Evolutionary conservation across 2,797 vertebrate genomes (phyloP).

Genomic region (Pangasius krempfi): DNA sequence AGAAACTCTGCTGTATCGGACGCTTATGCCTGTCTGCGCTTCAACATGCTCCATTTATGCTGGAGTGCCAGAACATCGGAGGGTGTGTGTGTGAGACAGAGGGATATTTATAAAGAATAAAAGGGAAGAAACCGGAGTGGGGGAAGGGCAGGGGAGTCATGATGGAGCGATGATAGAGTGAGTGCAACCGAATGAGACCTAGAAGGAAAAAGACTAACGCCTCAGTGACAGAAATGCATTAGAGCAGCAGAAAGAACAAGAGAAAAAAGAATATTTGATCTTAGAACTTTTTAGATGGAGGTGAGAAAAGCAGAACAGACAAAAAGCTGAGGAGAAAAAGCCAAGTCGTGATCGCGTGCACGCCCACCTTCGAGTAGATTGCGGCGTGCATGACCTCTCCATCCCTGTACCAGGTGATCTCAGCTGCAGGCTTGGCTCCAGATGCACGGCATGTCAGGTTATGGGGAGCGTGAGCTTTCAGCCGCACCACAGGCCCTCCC

Average conservation of each 20-base stretch:
- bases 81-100: constrained; percentile 27
- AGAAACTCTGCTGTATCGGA: constrained; percentile 78
- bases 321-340: constrained; percentile 11
- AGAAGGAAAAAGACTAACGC: constrained; percentile 50
- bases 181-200: constrained; percentile 60
- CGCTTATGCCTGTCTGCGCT: constrained; percentile 83
- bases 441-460: constrained; percentile 87
- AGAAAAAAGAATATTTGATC: background rate
- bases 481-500: constrained; percentile 82
- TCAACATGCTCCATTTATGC: constrained; percentile 79
- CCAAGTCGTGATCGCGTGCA: background rate
- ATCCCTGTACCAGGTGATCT: constrained; percentile 89
- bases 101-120: constrained; percentile 28
- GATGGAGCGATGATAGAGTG: constrained; percentile 41
- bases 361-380: constrained; percentile 82
- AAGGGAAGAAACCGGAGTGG: constrained; percentile 13
- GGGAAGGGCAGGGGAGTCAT: background rate
- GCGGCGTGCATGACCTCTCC: constrained; percentile 82
- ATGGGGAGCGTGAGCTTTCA: constrained; percentile 82
- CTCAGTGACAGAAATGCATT: constrained; percentile 58
- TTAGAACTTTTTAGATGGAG: constrained; percentile 4
- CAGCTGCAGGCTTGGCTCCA: constrained; percentile 83
- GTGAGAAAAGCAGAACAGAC: background rate
- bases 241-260: constrained; percentile 60
- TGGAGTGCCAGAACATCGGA: constrained; percentile 43